phyloP scores from a whole-genome alignment of 64 coral and sea anemone species.

The Dendronephthya gigantea region DNA sequence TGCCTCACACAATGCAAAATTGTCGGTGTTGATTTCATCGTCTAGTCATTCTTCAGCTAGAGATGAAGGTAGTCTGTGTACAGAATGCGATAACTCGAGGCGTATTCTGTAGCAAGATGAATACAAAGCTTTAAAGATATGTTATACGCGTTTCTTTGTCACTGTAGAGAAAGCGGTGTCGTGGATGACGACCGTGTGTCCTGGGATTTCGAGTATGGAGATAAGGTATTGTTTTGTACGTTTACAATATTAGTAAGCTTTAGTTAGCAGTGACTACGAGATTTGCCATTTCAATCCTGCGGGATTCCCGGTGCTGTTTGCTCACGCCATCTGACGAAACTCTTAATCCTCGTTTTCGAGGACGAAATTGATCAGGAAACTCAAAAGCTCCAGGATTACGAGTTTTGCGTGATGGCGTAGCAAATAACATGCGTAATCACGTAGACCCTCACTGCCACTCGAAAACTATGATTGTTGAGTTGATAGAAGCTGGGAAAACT shows the following conservation, averaged over 20 bases:
- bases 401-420: too few species aligned
- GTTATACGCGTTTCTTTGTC: neutral
- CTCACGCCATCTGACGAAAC: too few species aligned
- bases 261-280: neutral
- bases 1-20: neutral
- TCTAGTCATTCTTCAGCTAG: neutral
- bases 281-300: too few species aligned
- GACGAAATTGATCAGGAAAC: too few species aligned
- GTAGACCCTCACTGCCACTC: too few species aligned
- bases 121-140: neutral
- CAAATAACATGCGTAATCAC: too few species aligned
- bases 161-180: constrained; percentile 84
- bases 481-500: too few species aligned
- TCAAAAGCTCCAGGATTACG: too few species aligned
- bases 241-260: constrained; percentile 56
- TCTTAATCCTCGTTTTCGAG: too few species aligned
- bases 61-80: neutral
- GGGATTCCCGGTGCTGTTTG: too few species aligned
- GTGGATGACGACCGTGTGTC: constrained; percentile 89
- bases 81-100: too few species aligned
- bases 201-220: constrained; percentile 70
- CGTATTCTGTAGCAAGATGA: neutral
- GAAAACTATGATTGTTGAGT: too few species aligned
- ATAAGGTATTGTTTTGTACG: constrained; percentile 79
- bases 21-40: neutral